Conservation (phyloP, 2,888 invertebrate genomes). For the Mayetiola destructor region DNA sequence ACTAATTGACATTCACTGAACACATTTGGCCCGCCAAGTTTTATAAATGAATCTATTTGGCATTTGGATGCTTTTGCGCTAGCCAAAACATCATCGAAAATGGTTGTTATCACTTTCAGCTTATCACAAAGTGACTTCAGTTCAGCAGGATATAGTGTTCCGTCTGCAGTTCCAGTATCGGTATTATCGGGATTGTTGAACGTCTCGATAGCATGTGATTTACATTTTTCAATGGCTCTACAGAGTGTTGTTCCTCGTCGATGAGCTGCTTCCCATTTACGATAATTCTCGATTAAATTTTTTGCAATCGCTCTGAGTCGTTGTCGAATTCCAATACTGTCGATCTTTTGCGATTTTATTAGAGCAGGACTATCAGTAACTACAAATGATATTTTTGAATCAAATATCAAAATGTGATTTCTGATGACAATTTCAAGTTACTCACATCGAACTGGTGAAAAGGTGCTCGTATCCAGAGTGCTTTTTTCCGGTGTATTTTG, state of each 20-base stretch:
- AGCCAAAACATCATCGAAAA: constrained; percentile 26
- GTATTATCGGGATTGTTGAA: constrained; percentile 21
- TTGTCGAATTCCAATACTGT: constrained; percentile 15
- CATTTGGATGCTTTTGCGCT: constrained; percentile 24
- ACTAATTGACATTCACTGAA: constrained; percentile 18
- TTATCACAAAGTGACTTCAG: constrained; percentile 26
- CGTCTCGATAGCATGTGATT: constrained; percentile 19
- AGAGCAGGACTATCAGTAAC: constrained; percentile 24
- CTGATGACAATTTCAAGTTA: neutral
- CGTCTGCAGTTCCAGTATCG: constrained; percentile 18
- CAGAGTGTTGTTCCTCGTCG: constrained; percentile 28
- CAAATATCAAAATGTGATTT: neutral
- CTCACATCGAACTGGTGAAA: constrained; percentile 13
- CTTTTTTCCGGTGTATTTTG: neutral
- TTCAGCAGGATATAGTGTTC: constrained; percentile 24
- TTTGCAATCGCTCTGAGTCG: constrained; percentile 24
- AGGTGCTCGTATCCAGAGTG: constrained; percentile 1
- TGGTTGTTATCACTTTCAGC: constrained; percentile 25
- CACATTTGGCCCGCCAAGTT: constrained; percentile 23
- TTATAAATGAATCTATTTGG: constrained; percentile 25
- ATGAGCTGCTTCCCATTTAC: constrained; percentile 30
- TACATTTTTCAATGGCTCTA: constrained; percentile 28
- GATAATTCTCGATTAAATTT: constrained; percentile 24
- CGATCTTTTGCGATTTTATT: constrained; percentile 17
- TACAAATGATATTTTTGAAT: constrained; percentile 16